phyloP scores from a whole-genome alignment of 35 echinoderm and acorn worm species.

The Hemicentrotus pulcherrimus region DNA sequence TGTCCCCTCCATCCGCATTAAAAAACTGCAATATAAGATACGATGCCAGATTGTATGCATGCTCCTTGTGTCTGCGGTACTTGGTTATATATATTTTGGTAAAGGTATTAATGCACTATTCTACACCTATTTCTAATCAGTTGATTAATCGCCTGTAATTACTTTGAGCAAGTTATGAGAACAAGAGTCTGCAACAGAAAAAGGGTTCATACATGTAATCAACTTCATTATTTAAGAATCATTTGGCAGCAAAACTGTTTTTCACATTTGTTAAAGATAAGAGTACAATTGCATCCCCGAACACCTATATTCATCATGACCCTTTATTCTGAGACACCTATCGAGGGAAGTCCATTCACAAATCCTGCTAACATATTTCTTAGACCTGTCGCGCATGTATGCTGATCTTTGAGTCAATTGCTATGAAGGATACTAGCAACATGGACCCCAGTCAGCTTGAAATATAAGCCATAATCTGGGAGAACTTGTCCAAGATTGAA shows the following conservation, averaged over 20 bases:
- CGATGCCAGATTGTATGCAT: neutral
- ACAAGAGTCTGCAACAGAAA: neutral
- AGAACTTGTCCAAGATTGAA: neutral
- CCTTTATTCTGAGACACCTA: neutral
- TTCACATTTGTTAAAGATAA: neutral
- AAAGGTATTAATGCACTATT: neutral
- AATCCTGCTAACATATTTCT: neutral
- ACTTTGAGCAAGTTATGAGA: neutral
- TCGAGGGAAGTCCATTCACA: neutral
- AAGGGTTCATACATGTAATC: neutral
- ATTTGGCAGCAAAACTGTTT: neutral
- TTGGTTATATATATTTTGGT: neutral
- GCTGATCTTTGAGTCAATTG: neutral
- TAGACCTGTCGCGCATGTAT: too few species aligned
- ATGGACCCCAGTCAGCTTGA: neutral
- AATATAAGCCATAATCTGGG: neutral
- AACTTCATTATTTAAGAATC: neutral
- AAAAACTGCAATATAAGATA: conserved; percentile 5
- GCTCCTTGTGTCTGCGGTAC: neutral
- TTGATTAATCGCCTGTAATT: neutral
- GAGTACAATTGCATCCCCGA: neutral
- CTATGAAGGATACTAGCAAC: neutral
- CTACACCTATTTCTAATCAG: neutral
- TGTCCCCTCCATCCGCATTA: neutral
- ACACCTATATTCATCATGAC: neutral